Percentiles rank a stretch among this genome's conserved stretches.
These are phyloP conservation scores for Tiliqua scincoides DNA, from an alignment of 2,113 vertebrate species.

Conservation along the genomic window DNA sequence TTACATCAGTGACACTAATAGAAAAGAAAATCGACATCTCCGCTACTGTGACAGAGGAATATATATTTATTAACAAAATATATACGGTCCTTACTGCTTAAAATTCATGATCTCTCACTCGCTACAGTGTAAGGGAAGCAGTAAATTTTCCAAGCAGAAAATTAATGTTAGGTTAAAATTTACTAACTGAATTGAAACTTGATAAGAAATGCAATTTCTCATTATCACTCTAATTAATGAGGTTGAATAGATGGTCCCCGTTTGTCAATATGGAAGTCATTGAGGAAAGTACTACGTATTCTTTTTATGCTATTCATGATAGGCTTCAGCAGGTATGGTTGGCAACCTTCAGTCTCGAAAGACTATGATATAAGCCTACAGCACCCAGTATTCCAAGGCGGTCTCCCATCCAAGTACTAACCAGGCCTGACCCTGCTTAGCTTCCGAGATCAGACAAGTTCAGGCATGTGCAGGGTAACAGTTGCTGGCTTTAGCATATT, in stretches of 20 bases:
- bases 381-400: too few species aligned
- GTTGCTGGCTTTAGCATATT: too few species aligned
- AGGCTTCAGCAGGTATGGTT: constrained; percentile 33
- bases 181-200: constrained; percentile 43
- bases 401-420: too few species aligned
- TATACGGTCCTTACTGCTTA: constrained; percentile 17
- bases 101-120: constrained; percentile 36
- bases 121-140: not conserved
- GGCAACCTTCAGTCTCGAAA: too few species aligned
- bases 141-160: constrained; percentile 56
- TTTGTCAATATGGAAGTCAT: constrained; percentile 12
- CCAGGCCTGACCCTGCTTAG: too few species aligned
- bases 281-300: constrained; percentile 32
- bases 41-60: not conserved
- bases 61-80: not conserved
- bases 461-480: too few species aligned
- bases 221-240: constrained; percentile 53
- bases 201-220: constrained; percentile 54
- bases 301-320: constrained; percentile 52
- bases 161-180: constrained; percentile 42
- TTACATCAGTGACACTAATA: not conserved
- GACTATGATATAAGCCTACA: too few species aligned
- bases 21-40: constrained; percentile 20
- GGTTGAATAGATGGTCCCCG: constrained; percentile 16
- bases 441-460: too few species aligned